Evolutionary conservation across 2,888 invertebrate genomes (phyloP), one percentile per base, ranked within the genome.

Genomic region (Meliscaeva auricollis): DNA sequence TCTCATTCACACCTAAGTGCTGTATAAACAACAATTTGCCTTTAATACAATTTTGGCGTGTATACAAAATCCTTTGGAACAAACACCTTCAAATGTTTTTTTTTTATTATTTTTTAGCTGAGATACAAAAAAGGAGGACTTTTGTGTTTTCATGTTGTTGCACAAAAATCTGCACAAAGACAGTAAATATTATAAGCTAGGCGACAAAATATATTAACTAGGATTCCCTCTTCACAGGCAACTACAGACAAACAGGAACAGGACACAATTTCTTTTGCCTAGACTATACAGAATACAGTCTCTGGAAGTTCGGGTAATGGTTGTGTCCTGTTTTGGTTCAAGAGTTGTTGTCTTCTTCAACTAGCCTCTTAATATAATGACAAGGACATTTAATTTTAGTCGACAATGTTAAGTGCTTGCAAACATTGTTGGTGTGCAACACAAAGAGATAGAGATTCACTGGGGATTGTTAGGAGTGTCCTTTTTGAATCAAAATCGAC

Each of bases 1-100:
- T 87, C 77, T 74, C 74, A 78, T 87, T 87, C 77, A 74, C 87
- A 81, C 80, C 85, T 85, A 80, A 77, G 76, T 81, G 81, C 81
- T 83, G 69, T 58, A 77, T 73, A 85, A 81, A 85, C 85, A 81
- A 85, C 76, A 85, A 81, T 77, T 81, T 80, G 76, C 75, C 76
- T 81, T 77, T 81, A 73, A 76, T 85, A 76, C 72, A 80, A 80
- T 80, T 80, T 77, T 54, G 68, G 11, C 32, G 35, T 62, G 26
- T 26, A 26, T 26, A 26, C 26, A 2, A 26, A 26, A 68, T 73
- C 80, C 69, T 81, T 73, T 54, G 17, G 54, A 26, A 26, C 2
- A 38, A 80, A 72, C 72, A 68, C 80, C 76, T 80, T 75, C 64
- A 64, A 32, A 50, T 26, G 22, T 46, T n/a, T 64, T 46, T 6